phyloP scores from a whole-genome alignment of 2,888 invertebrate genomes.

The Melinaea marsaeus region DNA sequence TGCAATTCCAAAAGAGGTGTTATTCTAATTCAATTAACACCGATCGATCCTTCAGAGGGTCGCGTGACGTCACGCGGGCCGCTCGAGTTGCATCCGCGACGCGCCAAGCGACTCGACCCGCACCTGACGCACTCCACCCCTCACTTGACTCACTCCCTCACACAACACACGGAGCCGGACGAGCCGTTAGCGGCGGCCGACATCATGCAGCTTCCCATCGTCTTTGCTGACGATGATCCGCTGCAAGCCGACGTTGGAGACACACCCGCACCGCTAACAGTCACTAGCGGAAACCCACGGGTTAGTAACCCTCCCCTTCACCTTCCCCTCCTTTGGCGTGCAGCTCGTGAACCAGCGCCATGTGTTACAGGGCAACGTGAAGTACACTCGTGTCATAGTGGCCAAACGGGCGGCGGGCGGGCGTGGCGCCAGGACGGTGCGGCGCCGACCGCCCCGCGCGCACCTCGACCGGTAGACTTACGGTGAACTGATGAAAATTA shows the following conservation, averaged over 20 bases:
- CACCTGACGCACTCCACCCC: conserved; percentile 12
- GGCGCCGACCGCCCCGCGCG: conserved; percentile 17
- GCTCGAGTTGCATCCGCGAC: conserved; percentile 49
- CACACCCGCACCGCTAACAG: conserved; percentile 34
- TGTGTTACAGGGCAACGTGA: conserved; percentile 30
- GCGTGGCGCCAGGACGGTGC: conserved; percentile 3
- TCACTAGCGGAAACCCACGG: conserved; percentile 18
- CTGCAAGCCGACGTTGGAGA: conserved; percentile 22
- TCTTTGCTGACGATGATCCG: conserved; percentile 77
- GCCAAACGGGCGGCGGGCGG: conserved; percentile 48
- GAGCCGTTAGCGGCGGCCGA: conserved; percentile 50
- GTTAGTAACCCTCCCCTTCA: background rate
- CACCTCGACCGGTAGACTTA: background rate
- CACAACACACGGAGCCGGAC: conserved; percentile 12
- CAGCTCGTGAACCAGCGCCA: conserved; percentile 8
- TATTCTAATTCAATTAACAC: background rate
- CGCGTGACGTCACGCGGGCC: conserved; percentile 50
- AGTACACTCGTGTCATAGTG: conserved; percentile 51
- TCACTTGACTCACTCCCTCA: conserved; percentile 27
- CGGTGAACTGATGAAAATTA: no score
- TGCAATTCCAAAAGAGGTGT: background rate
- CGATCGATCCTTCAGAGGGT: conserved; percentile 37
- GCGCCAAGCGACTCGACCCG: conserved; percentile 30
- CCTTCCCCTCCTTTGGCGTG: background rate
- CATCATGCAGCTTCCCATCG: conserved; percentile 79